Evolutionary conservation across 2,888 invertebrate genomes (phyloP).

Genomic region (Leucoma salicis): DNA sequence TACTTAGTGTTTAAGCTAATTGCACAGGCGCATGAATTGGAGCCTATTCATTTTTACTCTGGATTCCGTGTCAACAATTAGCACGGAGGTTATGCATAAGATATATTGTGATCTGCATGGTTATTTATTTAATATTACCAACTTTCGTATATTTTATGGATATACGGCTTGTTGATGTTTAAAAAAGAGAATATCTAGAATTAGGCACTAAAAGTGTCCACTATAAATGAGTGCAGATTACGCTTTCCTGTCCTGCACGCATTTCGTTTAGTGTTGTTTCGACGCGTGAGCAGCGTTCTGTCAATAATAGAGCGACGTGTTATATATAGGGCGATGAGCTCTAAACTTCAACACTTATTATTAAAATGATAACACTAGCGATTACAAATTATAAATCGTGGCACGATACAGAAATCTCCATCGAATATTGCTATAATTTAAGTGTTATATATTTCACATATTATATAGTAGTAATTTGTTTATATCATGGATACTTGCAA

Average conservation of each 20-base stretch:
- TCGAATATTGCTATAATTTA: constrained; percentile 55
- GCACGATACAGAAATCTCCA: constrained; percentile 23
- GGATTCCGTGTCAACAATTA: constrained; percentile 29
- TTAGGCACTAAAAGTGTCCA: too few species aligned
- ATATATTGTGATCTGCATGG: too few species aligned
- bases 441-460: constrained; percentile 55
- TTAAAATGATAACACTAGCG: constrained; percentile 19
- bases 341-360: constrained; percentile 13
- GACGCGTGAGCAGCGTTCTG: too few species aligned
- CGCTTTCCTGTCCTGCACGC: too few species aligned
- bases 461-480: constrained; percentile 55
- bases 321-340: too few species aligned
- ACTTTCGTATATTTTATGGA: too few species aligned
- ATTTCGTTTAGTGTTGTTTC: too few species aligned
- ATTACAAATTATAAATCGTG: constrained; percentile 22
- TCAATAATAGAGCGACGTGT: too few species aligned
- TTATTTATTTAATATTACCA: too few species aligned
- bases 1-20: constrained; percentile 35
- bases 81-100: constrained; percentile 1
- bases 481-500: constrained; percentile 60
- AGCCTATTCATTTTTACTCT: constrained; percentile 32
- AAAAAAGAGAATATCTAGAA: too few species aligned
- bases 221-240: too few species aligned
- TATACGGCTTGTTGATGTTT: too few species aligned
- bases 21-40: constrained; percentile 26